Conservation (phyloP, 2,888 invertebrate genomes). For the Lathronympha strigana region DNA sequence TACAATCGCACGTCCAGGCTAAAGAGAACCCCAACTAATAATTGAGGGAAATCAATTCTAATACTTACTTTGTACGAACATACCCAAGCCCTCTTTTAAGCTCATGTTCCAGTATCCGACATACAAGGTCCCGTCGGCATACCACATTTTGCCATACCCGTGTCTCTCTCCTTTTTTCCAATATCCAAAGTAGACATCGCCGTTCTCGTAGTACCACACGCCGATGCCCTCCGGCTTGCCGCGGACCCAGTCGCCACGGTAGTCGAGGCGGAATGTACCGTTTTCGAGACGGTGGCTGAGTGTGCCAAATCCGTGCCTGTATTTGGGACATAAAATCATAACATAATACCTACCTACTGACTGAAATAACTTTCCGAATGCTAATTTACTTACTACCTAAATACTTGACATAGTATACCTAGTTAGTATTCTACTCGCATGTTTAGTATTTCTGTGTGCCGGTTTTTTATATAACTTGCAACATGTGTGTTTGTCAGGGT, state of each 20-base stretch:
- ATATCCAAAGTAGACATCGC: conserved; percentile 85
- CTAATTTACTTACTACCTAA: too few relatives aligned
- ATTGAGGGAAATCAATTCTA: too few relatives aligned
- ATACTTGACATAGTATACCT: too few relatives aligned
- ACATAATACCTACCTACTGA: too few relatives aligned
- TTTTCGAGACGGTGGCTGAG: conserved; percentile 70
- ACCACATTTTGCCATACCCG: conserved; percentile 87
- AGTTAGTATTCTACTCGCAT: too few relatives aligned
- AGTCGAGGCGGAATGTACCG: conserved; percentile 74
- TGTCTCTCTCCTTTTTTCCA: conserved; percentile 77
- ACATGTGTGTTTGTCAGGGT: too few relatives aligned
- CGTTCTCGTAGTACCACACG: conserved; percentile 81
- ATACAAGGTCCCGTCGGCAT: conserved; percentile 82
- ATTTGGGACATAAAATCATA: neutral
- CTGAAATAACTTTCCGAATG: too few relatives aligned
- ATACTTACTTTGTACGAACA: conserved; percentile 77
- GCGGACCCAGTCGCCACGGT: conserved; percentile 85
- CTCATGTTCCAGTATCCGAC: conserved; percentile 85
- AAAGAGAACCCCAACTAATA: too few relatives aligned
- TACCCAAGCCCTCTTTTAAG: conserved; percentile 79
- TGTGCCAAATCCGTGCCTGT: conserved; percentile 84
- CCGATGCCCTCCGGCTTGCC: conserved; percentile 85
- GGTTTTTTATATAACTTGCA: too few relatives aligned
- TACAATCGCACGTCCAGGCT: too few relatives aligned
- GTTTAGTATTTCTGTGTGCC: too few relatives aligned